These are phyloP conservation scores for Thecocarcelia acutangulata DNA, from an alignment of 2,888 invertebrate genomes.

Conservation along the genomic window DNA sequence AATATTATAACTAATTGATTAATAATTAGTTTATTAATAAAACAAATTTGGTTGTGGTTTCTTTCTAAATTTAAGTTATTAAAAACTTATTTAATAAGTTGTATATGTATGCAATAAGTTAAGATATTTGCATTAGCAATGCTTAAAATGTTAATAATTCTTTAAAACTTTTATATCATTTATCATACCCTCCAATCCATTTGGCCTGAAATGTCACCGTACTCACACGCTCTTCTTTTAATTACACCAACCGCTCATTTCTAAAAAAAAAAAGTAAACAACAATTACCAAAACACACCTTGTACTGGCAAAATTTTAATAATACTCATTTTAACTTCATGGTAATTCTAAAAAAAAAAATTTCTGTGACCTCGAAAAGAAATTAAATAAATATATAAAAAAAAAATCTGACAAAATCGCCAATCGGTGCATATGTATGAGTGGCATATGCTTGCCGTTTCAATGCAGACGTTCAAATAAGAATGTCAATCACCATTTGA, in stretches of 20 bases:
- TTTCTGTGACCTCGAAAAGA: no score
- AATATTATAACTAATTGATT: constrained; percentile 15
- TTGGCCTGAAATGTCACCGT: constrained; percentile 3
- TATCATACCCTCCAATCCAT: not conserved
- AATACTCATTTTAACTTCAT: constrained; percentile 4
- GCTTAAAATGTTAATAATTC: constrained; percentile 59
- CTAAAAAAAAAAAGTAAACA: no score
- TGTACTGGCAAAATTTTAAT: not conserved
- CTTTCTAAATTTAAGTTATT: constrained; percentile 48
- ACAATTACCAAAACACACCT: not conserved
- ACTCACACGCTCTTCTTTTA: not conserved
- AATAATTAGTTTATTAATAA: constrained; percentile 40
- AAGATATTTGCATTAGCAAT: constrained; percentile 62
- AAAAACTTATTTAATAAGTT: constrained; percentile 62
- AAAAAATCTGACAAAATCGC: no score
- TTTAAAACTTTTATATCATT: not conserved
- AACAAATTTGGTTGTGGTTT: constrained; percentile 63
- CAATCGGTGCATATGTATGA: no score
- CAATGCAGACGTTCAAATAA: no score
- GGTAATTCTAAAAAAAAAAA: not conserved
- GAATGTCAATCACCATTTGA: no score
- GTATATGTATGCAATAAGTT: constrained; percentile 56
- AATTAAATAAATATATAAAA: no score
- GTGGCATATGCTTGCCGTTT: no score
- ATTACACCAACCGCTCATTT: no score